Conservation (phyloP, 2,888 invertebrate genomes). For the Spialia ferax region DNA sequence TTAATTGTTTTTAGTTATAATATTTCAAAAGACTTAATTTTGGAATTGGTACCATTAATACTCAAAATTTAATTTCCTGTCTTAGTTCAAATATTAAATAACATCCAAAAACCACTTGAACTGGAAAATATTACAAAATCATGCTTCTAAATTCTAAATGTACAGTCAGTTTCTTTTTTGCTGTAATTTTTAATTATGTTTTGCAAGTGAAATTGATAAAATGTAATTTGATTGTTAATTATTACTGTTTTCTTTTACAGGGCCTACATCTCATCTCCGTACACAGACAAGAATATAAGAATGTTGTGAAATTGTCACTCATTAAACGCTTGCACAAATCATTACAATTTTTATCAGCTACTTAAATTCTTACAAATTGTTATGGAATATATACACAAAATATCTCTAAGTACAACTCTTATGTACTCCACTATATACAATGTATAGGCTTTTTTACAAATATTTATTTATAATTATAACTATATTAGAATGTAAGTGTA, state of each 20-base stretch:
- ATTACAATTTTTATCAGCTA: conserved; percentile 48
- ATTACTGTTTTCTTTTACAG: conserved; percentile 73
- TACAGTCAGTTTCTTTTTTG: not conserved
- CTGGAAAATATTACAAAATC: not conserved
- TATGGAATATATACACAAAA: conserved; percentile 52
- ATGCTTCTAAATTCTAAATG: not conserved
- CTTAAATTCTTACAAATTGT: conserved; percentile 60
- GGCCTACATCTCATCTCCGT: conserved; percentile 89
- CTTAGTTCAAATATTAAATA: not conserved
- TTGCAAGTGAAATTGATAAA: not conserved
- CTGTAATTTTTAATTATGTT: not conserved
- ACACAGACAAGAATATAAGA: conserved; percentile 88
- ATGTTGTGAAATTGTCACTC: conserved; percentile 79
- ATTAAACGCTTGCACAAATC: conserved; percentile 64
- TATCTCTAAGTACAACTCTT: conserved; percentile 67
- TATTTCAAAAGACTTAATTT: not conserved
- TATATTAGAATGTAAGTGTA: conserved; percentile 63
- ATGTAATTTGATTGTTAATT: not conserved
- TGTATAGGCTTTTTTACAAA: conserved; percentile 80
- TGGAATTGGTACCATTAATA: not conserved
- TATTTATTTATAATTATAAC: conserved; percentile 64
- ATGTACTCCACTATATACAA: conserved; percentile 68
- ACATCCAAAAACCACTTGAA: not conserved
- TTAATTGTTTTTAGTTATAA: not conserved
- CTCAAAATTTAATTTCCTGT: not conserved